Evolutionary conservation across 2,797 vertebrate species (phyloP), one percentile per base, ranked within the genome.

Genomic region (Florisuga fusca): DNA sequence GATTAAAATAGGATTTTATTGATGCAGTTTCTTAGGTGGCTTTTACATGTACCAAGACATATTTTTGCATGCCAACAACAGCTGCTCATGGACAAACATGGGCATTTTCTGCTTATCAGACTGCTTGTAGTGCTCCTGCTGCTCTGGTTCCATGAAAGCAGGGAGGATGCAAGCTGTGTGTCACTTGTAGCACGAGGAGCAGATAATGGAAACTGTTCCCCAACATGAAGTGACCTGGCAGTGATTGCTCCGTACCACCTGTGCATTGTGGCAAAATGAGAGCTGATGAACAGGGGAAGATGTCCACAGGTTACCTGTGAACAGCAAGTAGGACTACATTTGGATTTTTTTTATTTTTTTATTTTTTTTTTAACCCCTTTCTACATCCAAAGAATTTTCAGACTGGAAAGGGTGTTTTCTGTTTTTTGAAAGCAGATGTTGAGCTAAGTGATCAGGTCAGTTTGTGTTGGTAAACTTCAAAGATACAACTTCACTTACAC

Each of bases 21-120:
- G 12, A 33, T 77, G n/a, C n/a, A 19, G 6, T 9, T 46, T 38
- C 53, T 68, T 61, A 9, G 21, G 27, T 88, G 36, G 9, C 36
- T 84, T 41, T 50, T 43, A 3, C 11, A 23, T 0, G 0, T 12
- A 15, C 8, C 20, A 45, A 82, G 25, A 4, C 1, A 1, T 6
- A 14, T 2, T 53, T 73, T 36, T 68, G 5, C 0, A 0, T 51
- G 6, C 27, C 27, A 75, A 17, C 17, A 64, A 5, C 27, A 41
- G 18, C 36, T 77, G 1, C 25, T 54, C 3, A 2, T 23, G 31
- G 7, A 15, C 21, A 43, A 71, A 61, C 5, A 3, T 0, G 3
- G 58, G 2, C 16, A 8, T 73, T 59, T 79, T 63, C 59, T 2
- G 0, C 74, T 55, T 4, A 8, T 45, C 36, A 43, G 10, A 3